These are phyloP conservation scores for Porphyrio hochstetteri DNA, from an alignment of 2,113 vertebrate genomes.

Conservation along the genomic window DNA sequence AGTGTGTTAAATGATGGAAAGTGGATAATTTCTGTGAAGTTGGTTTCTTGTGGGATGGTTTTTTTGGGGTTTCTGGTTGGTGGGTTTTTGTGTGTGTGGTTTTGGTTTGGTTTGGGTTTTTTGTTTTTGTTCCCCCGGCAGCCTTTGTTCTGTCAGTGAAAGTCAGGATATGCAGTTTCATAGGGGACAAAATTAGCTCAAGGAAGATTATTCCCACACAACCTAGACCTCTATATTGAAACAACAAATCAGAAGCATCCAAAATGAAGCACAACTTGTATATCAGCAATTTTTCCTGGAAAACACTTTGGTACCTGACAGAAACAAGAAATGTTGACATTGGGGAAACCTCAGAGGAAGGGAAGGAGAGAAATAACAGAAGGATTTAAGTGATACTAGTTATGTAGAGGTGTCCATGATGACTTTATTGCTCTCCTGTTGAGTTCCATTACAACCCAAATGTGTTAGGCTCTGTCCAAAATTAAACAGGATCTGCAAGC, in stretches of 20 bases:
- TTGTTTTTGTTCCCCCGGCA: not conserved
- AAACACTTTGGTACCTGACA: not conserved
- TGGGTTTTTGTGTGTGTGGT: too few species aligned
- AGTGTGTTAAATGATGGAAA: not conserved
- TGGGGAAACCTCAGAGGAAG: not conserved
- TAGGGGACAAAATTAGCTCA: not conserved
- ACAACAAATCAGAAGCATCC: not conserved
- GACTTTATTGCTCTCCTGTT: not conserved
- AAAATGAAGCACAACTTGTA: not conserved
- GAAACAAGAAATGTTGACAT: not conserved
- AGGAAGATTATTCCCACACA: not conserved
- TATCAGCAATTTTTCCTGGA: not conserved
- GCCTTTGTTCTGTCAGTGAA: constrained; percentile 31
- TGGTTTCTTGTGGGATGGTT: too few species aligned
- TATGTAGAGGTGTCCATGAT: not conserved
- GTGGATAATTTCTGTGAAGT: not conserved
- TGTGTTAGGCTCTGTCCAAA: not conserved
- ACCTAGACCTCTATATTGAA: not conserved
- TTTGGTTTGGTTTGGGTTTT: too few species aligned
- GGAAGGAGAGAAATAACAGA: not conserved
- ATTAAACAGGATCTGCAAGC: not conserved
- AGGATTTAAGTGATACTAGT: not conserved
- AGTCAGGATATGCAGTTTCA: constrained; percentile 16
- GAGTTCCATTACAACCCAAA: not conserved
- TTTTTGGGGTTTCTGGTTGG: too few species aligned